These are phyloP conservation scores for Plutomurus gul DNA, from an alignment of 1,140 invertebrate species.

Conservation along the genomic window DNA sequence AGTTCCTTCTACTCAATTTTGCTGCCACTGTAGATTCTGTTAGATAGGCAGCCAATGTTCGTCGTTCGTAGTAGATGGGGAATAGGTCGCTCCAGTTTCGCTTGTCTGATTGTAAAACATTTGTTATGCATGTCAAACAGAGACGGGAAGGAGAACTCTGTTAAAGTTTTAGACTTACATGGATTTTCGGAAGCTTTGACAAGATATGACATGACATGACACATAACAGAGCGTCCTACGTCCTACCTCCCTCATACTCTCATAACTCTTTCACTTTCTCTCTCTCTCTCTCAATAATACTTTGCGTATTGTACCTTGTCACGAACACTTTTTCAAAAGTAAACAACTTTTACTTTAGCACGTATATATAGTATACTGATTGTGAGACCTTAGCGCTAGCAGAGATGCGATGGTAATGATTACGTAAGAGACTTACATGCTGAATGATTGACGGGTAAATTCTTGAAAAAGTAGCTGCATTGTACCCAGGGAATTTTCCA, in stretches of 20 bases:
- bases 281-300: not conserved
- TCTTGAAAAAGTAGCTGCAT: too few relatives aligned
- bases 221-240: constrained; percentile 1
- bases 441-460: too few relatives aligned
- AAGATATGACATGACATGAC: constrained; percentile 20
- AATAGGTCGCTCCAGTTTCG: not conserved
- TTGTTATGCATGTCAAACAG: constrained; percentile 21
- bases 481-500: too few relatives aligned
- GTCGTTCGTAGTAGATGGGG: too few relatives aligned
- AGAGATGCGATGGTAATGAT: too few relatives aligned
- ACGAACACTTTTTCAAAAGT: not conserved
- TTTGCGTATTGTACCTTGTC: not conserved
- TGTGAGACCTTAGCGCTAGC: not conserved
- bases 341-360: not conserved
- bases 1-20: too few relatives aligned
- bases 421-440: too few relatives aligned
- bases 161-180: constrained; percentile 28
- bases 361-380: not conserved
- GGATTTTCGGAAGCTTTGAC: constrained; percentile 28
- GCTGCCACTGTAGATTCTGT: too few relatives aligned
- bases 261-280: constrained; percentile 16
- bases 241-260: not conserved
- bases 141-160: constrained; percentile 23
- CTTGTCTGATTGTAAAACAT: constrained; percentile 25
- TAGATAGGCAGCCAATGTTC: too few relatives aligned